phyloP scores from a whole-genome alignment of 2,888 invertebrate genomes.

The Pterostichus madidus region DNA sequence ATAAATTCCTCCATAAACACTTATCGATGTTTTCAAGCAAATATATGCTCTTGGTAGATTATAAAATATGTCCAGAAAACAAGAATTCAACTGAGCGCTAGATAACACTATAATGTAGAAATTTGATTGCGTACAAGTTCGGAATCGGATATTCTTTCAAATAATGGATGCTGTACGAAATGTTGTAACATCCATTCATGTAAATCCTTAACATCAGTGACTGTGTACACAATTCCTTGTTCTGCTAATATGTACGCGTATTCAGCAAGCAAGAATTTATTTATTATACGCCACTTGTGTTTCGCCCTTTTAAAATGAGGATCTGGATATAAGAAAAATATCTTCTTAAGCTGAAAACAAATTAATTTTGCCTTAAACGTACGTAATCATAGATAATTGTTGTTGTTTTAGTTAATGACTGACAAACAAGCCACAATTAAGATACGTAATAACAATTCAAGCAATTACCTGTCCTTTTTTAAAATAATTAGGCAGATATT shows the following conservation, averaged over 20 bases:
- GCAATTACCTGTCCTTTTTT: conserved; percentile 89
- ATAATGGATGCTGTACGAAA: conserved; percentile 94
- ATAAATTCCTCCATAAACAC: too few relatives aligned
- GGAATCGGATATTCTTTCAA: conserved; percentile 85
- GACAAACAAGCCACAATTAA: not conserved
- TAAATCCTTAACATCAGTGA: conserved; percentile 98
- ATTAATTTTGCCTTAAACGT: not conserved
- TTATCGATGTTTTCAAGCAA: too few relatives aligned
- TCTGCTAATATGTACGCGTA: conserved; percentile 96
- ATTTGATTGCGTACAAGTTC: conserved; percentile 83
- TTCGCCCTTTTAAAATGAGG: conserved; percentile 99
- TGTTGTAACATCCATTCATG: conserved; percentile 98
- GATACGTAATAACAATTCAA: conserved; percentile 52
- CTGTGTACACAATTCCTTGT: conserved; percentile 94
- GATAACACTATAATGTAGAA: not conserved
- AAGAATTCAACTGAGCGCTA: too few relatives aligned
- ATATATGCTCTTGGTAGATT: too few relatives aligned
- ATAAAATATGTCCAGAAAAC: too few relatives aligned
- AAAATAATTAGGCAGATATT: conserved; percentile 98
- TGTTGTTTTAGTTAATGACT: too few relatives aligned
- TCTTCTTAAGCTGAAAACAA: conserved; percentile 88
- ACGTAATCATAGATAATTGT: too few relatives aligned
- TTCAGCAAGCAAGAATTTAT: conserved; percentile 94
- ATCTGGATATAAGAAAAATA: conserved; percentile 99
- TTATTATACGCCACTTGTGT: conserved; percentile 99